These are phyloP conservation scores for Oreochromis niloticus DNA, from an alignment of 2,113 vertebrate genomes.

Conservation along the genomic window DNA sequence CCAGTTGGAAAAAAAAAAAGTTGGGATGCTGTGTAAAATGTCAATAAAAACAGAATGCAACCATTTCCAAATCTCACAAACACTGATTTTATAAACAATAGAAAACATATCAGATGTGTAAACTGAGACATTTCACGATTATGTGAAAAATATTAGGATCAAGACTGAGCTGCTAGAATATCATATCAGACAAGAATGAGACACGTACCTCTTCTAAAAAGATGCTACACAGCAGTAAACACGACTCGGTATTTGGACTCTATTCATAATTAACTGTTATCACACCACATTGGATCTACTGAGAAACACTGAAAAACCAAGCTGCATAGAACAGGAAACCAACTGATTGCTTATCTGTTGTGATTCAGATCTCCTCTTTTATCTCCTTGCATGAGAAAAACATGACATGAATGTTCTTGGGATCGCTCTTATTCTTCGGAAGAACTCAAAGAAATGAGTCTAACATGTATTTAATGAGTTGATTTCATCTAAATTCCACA, in stretches of 20 bases:
- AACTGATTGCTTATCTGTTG: background rate
- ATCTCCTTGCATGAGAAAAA: background rate
- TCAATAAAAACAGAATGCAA: background rate
- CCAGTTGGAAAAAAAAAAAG: too few relatives aligned
- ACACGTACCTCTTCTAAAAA: background rate
- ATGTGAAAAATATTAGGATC: background rate
- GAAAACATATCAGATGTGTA: background rate
- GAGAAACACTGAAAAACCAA: background rate
- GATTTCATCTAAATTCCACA: background rate
- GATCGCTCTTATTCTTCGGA: background rate
- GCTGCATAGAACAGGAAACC: background rate
- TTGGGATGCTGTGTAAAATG: fast-evolving
- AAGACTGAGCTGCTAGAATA: background rate
- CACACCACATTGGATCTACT: background rate
- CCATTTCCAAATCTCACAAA: background rate
- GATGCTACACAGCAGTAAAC: background rate
- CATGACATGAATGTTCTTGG: background rate
- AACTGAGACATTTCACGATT: background rate
- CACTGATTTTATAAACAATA: background rate
- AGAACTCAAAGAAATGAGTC: background rate
- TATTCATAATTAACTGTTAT: background rate
- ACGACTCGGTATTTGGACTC: background rate
- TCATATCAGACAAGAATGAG: background rate
- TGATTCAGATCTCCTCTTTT: background rate
- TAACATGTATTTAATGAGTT: background rate